Conservation (phyloP, 1,140 invertebrate species). For the Hydropsyche tenuis region DNA sequence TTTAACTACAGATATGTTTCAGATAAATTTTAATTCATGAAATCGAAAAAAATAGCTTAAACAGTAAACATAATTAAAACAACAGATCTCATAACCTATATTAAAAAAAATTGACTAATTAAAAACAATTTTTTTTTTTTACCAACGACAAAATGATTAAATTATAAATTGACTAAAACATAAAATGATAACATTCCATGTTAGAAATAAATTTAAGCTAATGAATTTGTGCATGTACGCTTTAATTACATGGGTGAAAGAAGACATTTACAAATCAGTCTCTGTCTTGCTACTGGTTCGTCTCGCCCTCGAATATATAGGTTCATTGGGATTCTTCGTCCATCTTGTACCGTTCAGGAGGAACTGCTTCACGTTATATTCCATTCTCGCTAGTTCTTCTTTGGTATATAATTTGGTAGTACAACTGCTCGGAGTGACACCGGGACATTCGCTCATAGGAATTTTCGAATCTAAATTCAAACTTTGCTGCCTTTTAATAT, state of each 20-base stretch:
- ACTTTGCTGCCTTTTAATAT: constrained; percentile 13
- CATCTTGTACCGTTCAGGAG: constrained; percentile 66
- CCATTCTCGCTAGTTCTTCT: constrained; percentile 66
- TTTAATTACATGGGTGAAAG: background rate
- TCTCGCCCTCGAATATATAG: constrained; percentile 53
- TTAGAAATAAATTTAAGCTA: too few relatives aligned
- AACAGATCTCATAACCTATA: too few relatives aligned
- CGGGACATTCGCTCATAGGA: constrained; percentile 18
- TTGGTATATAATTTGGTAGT: constrained; percentile 43
- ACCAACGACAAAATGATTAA: too few relatives aligned
- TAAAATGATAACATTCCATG: too few relatives aligned
- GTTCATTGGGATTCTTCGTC: constrained; percentile 55
- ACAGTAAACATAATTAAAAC: background rate
- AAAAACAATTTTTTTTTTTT: too few relatives aligned
- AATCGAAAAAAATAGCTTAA: background rate
- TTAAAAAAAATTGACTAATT: too few relatives aligned
- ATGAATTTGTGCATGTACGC: too few relatives aligned
- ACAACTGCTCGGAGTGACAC: constrained; percentile 4
- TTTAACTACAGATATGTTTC: constrained; percentile 16
- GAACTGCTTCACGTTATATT: constrained; percentile 69
- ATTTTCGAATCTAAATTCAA: constrained; percentile 10
- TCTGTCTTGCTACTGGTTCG: constrained; percentile 63
- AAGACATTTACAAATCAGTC: constrained; percentile 60
- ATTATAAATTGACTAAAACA: too few relatives aligned
- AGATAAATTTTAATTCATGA: background rate